A percentile compares a stretch with the other conserved stretches of the same genome.
phyloP scores from a whole-genome alignment of 2,113 vertebrate species.

The Vimba vimba region DNA sequence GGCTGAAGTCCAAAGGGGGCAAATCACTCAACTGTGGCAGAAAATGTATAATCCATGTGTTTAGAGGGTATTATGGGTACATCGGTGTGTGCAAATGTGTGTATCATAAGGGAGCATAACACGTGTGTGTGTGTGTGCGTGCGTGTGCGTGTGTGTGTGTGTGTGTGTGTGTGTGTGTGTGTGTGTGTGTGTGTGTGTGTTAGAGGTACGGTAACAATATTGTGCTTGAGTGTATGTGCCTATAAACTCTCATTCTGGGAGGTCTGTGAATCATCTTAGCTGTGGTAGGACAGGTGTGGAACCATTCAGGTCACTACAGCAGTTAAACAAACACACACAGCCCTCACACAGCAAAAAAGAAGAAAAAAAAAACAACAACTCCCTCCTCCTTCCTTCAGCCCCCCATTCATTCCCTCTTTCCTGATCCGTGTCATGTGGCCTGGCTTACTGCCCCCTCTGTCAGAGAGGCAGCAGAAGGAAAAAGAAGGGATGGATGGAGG shows the following conservation, averaged over 20 bases:
- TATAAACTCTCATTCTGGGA: not conserved
- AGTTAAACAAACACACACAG: slow-evolving; percentile 46
- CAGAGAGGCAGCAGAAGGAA: slow-evolving; percentile 20
- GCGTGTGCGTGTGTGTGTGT: too few species aligned
- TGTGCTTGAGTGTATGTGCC: not conserved
- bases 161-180: too few species aligned
- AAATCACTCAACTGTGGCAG: slow-evolving; percentile 64
- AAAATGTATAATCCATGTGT: slow-evolving; percentile 64
- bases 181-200: not conserved
- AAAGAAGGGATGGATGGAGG: slow-evolving; percentile 42
- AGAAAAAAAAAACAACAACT: not conserved
- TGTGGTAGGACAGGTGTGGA: slow-evolving; percentile 18
- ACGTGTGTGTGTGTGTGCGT: too few species aligned
- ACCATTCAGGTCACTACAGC: not conserved
- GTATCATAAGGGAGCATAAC: too few species aligned
- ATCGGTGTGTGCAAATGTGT: too few species aligned
- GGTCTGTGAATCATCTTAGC: slow-evolving; percentile 15
- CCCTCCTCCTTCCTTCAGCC: not conserved
- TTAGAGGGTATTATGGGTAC: not conserved
- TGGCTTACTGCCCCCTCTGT: slow-evolving; percentile 35
- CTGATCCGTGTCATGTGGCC: slow-evolving; percentile 56
- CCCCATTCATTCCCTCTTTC: not conserved
- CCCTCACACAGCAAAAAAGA: not conserved
- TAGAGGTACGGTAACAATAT: not conserved
- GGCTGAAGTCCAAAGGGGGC: slow-evolving; percentile 48